Percentiles rank a stretch among this genome's conserved stretches.
Evolutionary conservation across 2,113 vertebrate genomes (phyloP).

Genomic region (Coryphaenoides rupestris): DNA sequence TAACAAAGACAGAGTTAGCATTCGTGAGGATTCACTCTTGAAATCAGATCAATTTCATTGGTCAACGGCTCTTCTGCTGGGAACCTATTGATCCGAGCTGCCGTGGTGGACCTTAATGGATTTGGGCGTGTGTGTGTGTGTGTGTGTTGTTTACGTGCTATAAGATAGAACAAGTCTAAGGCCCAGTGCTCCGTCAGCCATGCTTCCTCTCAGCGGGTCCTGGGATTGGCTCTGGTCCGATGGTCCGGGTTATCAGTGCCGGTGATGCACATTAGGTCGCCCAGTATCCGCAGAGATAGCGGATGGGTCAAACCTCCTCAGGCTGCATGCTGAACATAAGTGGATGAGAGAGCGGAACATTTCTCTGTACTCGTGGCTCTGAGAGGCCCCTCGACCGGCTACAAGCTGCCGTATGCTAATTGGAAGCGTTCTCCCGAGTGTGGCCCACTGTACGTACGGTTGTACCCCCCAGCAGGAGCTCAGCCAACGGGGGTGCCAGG

Average conservation of each 20-base stretch:
- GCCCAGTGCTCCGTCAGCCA: constrained; percentile 48
- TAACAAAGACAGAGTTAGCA: no score
- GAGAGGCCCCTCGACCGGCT: constrained; percentile 16
- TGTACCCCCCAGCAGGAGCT: no score
- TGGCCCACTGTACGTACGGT: no score
- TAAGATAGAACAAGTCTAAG: constrained; percentile 27
- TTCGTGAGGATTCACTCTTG: background rate
- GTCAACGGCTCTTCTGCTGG: constrained; percentile 45
- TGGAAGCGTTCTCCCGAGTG: no score
- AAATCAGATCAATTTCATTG: constrained; percentile 42
- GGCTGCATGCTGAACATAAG: constrained; percentile 28
- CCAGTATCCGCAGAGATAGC: constrained; percentile 30
- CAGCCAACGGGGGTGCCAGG: no score
- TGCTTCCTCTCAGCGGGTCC: constrained; percentile 26
- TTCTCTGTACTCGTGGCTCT: constrained; percentile 39
- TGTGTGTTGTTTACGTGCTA: constrained; percentile 29
- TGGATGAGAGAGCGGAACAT: constrained; percentile 11
- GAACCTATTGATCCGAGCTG: constrained; percentile 45
- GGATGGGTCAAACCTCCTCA: constrained; percentile 33
- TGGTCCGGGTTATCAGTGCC: constrained; percentile 46
- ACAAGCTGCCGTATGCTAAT: no score
- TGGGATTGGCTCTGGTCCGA: constrained; percentile 24
- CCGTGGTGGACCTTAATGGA: constrained; percentile 42
- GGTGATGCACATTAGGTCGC: constrained; percentile 35
- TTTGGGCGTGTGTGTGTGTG: constrained; percentile 46